Percentiles rank a stretch among this genome's conserved stretches.
Evolutionary conservation across 2,797 vertebrate genomes (phyloP).

Genomic region (Anguilla pacifica): DNA sequence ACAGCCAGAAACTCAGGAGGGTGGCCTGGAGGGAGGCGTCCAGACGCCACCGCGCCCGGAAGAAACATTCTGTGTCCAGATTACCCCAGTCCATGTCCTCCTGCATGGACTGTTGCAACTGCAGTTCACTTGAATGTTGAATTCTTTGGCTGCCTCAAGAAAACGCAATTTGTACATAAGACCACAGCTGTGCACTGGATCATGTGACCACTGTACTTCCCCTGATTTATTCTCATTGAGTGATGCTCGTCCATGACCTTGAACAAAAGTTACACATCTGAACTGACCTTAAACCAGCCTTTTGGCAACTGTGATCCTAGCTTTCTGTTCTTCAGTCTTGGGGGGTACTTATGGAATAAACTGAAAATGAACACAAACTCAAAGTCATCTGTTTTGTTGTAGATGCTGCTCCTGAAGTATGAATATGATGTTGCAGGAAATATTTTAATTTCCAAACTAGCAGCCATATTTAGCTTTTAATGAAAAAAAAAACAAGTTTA

Average conservation of each 20-base stretch:
- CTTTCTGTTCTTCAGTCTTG: not conserved
- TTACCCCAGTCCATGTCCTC: conserved; percentile 24
- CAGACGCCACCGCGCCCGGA: conserved; percentile 66
- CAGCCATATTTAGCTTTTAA: not conserved
- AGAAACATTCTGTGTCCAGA: conserved; percentile 44
- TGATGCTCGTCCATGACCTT: not conserved
- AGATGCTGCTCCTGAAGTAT: not conserved
- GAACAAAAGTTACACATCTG: not conserved
- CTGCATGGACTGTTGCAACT: not conserved
- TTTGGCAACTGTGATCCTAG: not conserved
- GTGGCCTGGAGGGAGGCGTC: conserved; percentile 72
- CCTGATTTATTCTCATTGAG: not conserved
- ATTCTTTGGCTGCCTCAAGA: not conserved
- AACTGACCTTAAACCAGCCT: conserved; percentile 2
- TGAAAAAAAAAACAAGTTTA: not conserved
- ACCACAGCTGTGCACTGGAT: not conserved
- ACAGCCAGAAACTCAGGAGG: conserved; percentile 65
- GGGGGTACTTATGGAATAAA: not conserved
- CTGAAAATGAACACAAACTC: not conserved
- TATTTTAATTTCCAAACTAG: not conserved
- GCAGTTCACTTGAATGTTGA: not conserved
- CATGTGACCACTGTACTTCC: not conserved
- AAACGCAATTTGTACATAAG: not conserved
- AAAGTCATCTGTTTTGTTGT: not conserved
- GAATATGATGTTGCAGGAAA: not conserved